phyloP scores from a whole-genome alignment of 2,888 invertebrate genomes.

The Nomada ruficornis region DNA sequence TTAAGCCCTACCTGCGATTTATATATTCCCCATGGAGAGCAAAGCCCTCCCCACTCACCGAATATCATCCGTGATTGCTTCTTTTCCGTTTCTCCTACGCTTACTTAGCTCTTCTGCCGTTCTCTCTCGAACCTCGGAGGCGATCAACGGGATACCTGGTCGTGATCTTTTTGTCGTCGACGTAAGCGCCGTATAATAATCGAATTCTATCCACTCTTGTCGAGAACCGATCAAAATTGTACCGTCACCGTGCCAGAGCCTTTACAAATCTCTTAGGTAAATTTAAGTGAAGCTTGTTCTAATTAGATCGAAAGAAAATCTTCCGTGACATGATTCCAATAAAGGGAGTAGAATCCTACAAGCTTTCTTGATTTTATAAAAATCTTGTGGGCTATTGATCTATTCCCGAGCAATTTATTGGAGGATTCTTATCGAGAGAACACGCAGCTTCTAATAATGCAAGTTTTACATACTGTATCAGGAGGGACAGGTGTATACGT shows the following conservation, averaged over 20 bases:
- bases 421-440: neutral
- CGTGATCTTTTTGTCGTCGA: slow-evolving; percentile 41
- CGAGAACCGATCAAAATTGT: neutral
- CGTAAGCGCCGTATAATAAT: slow-evolving; percentile 19
- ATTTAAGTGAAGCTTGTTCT: too few species aligned
- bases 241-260: too few species aligned
- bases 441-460: neutral
- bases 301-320: neutral
- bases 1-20: slow-evolving; percentile 75
- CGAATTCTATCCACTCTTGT: neutral
- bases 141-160: slow-evolving; percentile 59
- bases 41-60: slow-evolving; percentile 70
- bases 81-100: slow-evolving; percentile 63
- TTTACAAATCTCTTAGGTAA: neutral
- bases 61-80: slow-evolving; percentile 64
- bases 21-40: slow-evolving; percentile 75
- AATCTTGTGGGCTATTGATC: too few species aligned
- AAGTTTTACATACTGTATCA: neutral
- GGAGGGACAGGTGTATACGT: slow-evolving; percentile 22
- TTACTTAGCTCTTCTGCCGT: slow-evolving; percentile 41
- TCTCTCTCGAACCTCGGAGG: slow-evolving; percentile 45
- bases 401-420: neutral
- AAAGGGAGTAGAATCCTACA: too few species aligned
- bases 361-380: too few species aligned
- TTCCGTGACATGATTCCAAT: neutral